A percentile compares a stretch with the other conserved stretches of the same genome.
Evolutionary conservation across 2,888 invertebrate genomes (phyloP).

Genomic region (Aphidoletes aphidimyza): DNA sequence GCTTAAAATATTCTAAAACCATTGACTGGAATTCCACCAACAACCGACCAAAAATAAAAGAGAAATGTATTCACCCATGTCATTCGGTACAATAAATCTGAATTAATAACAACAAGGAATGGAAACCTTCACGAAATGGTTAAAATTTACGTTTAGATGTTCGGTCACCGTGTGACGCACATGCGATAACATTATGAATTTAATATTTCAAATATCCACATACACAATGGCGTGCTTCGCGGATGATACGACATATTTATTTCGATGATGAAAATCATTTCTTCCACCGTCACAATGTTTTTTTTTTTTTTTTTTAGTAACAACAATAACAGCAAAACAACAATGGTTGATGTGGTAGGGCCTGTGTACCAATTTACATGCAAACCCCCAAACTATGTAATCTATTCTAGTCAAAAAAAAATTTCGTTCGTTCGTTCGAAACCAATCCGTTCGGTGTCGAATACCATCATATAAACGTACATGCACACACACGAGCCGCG

Average conservation of each 20-base stretch:
- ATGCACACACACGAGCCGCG: background rate
- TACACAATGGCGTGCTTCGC: no score
- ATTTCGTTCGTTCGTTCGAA: background rate
- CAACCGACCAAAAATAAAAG: background rate
- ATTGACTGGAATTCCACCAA: background rate
- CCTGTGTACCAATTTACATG: no score
- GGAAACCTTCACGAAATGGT: background rate
- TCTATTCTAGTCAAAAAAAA: no score
- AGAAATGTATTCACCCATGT: background rate
- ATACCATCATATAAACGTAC: background rate
- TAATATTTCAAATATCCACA: no score
- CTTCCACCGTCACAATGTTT: background rate
- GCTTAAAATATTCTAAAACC: background rate
- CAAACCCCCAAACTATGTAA: no score
- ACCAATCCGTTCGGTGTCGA: background rate
- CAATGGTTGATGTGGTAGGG: background rate
- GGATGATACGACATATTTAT: background rate
- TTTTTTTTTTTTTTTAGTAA: no score
- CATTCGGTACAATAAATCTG: constrained; percentile 29
- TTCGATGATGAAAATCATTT: background rate
- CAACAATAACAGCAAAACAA: background rate
- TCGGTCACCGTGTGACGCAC: background rate
- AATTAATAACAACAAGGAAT: constrained; percentile 6
- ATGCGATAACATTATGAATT: background rate
- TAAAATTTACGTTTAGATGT: background rate